These are phyloP conservation scores for Pangasius macronema DNA, from an alignment of 2,797 vertebrate species.

Conservation along the genomic window DNA sequence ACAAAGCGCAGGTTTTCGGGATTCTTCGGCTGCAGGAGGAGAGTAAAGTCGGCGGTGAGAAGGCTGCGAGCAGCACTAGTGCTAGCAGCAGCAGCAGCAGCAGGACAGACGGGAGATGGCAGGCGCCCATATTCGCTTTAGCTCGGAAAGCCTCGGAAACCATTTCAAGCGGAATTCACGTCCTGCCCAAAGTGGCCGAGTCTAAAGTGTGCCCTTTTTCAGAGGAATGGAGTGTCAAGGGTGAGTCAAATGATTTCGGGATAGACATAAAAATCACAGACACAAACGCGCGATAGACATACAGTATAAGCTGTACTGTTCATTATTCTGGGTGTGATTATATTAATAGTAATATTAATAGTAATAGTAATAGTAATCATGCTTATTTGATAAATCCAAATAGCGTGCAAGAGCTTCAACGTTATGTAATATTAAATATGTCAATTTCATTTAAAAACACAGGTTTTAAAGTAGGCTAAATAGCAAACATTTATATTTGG, in stretches of 20 bases:
- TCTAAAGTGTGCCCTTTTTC: conserved; percentile 64
- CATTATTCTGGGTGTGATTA: background rate
- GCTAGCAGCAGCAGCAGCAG: background rate
- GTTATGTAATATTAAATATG: background rate
- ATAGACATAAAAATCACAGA: background rate
- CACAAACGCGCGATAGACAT: background rate
- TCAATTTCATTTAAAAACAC: background rate
- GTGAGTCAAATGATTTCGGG: conserved; percentile 58
- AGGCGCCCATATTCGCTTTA: conserved; percentile 82
- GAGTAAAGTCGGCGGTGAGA: conserved; percentile 65
- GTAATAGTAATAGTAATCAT: background rate
- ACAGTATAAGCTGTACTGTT: background rate
- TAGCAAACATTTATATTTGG: background rate
- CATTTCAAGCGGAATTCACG: conserved; percentile 80
- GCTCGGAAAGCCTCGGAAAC: conserved; percentile 84
- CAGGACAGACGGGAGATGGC: conserved; percentile 76
- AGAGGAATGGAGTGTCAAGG: conserved; percentile 75
- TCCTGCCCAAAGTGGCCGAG: conserved; percentile 79
- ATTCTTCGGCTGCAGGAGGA: conserved; percentile 80
- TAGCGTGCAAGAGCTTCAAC: no score
- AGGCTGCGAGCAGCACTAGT: conserved; percentile 45
- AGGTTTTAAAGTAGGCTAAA: background rate
- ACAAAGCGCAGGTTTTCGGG: conserved; percentile 76
- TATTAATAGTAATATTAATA: no score
- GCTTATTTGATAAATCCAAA: background rate